phyloP scores from a whole-genome alignment of 2,797 vertebrate genomes.

The Discoglossus pictus region DNA sequence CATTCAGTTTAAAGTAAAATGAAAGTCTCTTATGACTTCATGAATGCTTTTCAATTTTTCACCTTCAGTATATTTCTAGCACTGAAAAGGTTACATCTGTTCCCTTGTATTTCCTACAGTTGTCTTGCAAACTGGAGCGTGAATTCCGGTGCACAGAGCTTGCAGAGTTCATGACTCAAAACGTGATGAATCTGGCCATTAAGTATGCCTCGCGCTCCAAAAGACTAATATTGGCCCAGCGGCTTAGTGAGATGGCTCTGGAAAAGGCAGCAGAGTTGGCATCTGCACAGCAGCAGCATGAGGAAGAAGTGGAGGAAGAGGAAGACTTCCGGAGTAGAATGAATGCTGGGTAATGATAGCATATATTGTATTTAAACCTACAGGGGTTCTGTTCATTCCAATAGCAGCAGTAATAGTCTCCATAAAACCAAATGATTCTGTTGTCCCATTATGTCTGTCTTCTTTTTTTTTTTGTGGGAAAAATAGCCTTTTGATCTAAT shows the following conservation, averaged over 20 bases:
- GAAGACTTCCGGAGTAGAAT: slow-evolving; percentile 63
- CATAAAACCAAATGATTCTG: too few relatives aligned
- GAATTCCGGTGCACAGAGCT: slow-evolving; percentile 93
- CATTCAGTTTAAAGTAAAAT: too few relatives aligned
- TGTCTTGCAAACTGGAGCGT: slow-evolving; percentile 91
- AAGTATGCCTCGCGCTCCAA: slow-evolving; percentile 90
- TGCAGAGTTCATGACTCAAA: slow-evolving; percentile 88
- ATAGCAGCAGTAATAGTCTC: too few relatives aligned
- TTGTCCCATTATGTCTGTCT: too few relatives aligned
- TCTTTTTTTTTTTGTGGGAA: too few relatives aligned
- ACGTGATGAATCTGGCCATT: slow-evolving; percentile 83
- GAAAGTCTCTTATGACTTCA: too few relatives aligned
- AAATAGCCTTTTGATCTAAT: too few relatives aligned
- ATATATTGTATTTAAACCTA: too few relatives aligned
- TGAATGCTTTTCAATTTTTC: too few relatives aligned
- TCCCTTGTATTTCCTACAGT: slow-evolving; percentile 63
- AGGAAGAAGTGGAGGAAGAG: slow-evolving; percentile 70
- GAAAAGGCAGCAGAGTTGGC: slow-evolving; percentile 78
- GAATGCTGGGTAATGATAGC: slow-evolving; percentile 73
- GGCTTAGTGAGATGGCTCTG: slow-evolving; percentile 82
- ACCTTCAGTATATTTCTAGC: too few relatives aligned
- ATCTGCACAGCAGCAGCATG: slow-evolving; percentile 52
- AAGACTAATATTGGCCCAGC: slow-evolving; percentile 83
- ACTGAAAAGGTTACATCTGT: too few relatives aligned
- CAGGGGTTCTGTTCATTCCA: too few relatives aligned